Conservation (phyloP, 2,797 vertebrate genomes). For the Myoxocephalus aenaeus region DNA sequence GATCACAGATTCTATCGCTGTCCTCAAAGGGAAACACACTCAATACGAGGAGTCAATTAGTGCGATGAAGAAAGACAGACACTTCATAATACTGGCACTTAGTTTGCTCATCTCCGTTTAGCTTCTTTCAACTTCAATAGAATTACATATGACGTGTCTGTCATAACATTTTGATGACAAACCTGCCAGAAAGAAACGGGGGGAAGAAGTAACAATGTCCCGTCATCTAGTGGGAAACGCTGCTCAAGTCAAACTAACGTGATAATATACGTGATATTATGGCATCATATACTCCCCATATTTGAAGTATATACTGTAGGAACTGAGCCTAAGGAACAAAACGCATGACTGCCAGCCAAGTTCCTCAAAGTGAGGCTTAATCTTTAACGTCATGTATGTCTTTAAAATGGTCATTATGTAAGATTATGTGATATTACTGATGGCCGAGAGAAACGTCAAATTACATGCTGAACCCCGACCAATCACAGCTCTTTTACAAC, state of each 20-base stretch:
- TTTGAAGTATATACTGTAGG: background rate
- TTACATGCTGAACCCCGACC: constrained; percentile 2
- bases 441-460: constrained; percentile 7
- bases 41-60: constrained; percentile 53
- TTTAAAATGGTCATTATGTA: constrained; percentile 7
- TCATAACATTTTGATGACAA: constrained; percentile 47
- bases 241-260: background rate
- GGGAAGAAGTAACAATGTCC: constrained; percentile 15
- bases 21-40: constrained; percentile 41
- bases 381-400: background rate
- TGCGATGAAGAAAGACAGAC: constrained; percentile 38
- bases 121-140: constrained; percentile 39
- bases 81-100: constrained; percentile 54
- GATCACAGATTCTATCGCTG: constrained; percentile 2
- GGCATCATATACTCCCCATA: background rate
- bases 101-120: constrained; percentile 40
- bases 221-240: constrained; percentile 10
- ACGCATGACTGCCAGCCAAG: background rate
- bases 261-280: background rate
- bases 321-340: background rate
- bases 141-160: constrained; percentile 50
- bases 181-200: constrained; percentile 8
- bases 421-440: constrained; percentile 4
- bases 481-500: background rate
- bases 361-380: background rate